Percentiles rank a stretch among this genome's conserved stretches.
These are phyloP conservation scores for Ylistrum balloti DNA, from an alignment of 1,140 invertebrate species.

Conservation along the genomic window DNA sequence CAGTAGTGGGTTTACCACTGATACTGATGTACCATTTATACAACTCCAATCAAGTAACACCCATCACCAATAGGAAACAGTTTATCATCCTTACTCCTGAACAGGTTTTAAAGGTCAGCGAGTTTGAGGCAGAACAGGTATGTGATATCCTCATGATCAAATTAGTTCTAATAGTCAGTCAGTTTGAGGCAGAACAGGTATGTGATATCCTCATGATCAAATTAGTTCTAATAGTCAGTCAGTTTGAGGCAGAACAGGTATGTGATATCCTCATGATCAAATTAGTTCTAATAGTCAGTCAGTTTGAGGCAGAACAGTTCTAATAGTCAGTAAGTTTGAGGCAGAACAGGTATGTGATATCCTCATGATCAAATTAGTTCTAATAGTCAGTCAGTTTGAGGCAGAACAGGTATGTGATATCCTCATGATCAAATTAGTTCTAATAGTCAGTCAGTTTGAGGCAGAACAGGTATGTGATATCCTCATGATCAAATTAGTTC, in stretches of 20 bases:
- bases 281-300: conserved; percentile 82
- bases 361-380: neutral
- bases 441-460: conserved; percentile 62
- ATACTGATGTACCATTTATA: neutral
- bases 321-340: conserved; percentile 80
- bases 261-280: conserved; percentile 55
- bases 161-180: conserved; percentile 74
- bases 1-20: neutral
- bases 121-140: conserved; percentile 80
- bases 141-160: conserved; percentile 58
- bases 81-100: conserved; percentile 84
- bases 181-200: conserved; percentile 63
- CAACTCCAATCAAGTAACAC: conserved; percentile 61
- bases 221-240: conserved; percentile 68
- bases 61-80: conserved; percentile 84
- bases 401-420: neutral
- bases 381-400: neutral
- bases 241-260: conserved; percentile 69
- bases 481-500: conserved; percentile 76
- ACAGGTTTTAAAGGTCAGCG: conserved; percentile 82
- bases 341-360: conserved; percentile 75
- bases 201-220: no score
- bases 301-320: conserved; percentile 82
- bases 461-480: conserved; percentile 75
- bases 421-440: neutral